phyloP scores from a whole-genome alignment of 1,140 invertebrate species.

The Nomia melanderi region DNA sequence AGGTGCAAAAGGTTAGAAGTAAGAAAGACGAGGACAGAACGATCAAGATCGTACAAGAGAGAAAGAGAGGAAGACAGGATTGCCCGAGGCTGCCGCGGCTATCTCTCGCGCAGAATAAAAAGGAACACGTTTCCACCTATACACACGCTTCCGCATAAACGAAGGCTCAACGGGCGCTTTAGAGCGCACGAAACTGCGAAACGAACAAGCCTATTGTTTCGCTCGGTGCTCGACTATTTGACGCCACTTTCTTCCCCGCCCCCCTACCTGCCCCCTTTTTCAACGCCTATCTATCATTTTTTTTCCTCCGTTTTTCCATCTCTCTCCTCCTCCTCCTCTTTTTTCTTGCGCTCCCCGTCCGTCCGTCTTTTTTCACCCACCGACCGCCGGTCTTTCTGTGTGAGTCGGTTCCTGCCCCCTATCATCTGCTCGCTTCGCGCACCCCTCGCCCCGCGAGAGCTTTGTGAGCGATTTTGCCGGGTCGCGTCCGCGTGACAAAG shows the following conservation, averaged over 20 bases:
- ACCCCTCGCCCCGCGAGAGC: constrained; percentile 5
- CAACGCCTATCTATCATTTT: not conserved
- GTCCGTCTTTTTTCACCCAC: not conserved
- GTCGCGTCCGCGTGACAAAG: constrained; percentile 32
- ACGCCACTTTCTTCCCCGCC: constrained; percentile 26
- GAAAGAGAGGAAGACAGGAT: not conserved
- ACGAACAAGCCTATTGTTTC: constrained; percentile 54
- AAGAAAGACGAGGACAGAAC: no score
- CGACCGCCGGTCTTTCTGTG: no score
- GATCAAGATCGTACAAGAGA: not conserved
- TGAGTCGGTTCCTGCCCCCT: no score
- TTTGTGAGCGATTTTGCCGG: constrained; percentile 33
- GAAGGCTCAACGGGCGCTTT: constrained; percentile 44
- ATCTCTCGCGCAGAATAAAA: constrained; percentile 36
- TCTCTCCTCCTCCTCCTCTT: no score
- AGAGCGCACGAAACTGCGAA: constrained; percentile 55
- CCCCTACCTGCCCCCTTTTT: not conserved
- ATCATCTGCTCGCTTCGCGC: no score
- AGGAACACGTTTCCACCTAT: constrained; percentile 43
- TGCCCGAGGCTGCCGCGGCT: constrained; percentile 8
- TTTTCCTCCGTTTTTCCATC: not conserved
- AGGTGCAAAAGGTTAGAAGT: no score
- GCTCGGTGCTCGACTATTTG: constrained; percentile 46
- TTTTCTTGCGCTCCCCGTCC: constrained; percentile 2
- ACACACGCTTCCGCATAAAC: constrained; percentile 58